phyloP scores from a whole-genome alignment of 1,140 invertebrate genomes.

The Trachymyrmex septentrionalis region DNA sequence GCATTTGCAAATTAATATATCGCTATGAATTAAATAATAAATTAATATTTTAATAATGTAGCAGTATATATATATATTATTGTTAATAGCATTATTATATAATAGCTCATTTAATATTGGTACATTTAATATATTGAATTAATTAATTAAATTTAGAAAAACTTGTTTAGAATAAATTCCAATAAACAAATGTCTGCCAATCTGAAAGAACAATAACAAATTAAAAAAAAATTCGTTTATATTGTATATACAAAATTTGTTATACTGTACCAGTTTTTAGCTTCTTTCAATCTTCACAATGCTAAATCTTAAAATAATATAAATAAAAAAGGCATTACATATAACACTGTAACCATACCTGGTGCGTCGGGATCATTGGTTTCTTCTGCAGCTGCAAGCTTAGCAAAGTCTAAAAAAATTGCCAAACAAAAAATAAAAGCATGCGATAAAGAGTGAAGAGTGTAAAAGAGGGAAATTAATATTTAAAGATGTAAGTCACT shows the following conservation, averaged over 20 bases:
- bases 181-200: slow-evolving; percentile 17
- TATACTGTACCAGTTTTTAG: slow-evolving; percentile 30
- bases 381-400: slow-evolving; percentile 84
- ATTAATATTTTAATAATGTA: slow-evolving; percentile 26
- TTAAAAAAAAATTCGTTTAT: slow-evolving; percentile 21
- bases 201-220: slow-evolving; percentile 38
- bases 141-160: slow-evolving; percentile 18
- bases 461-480: slow-evolving; percentile 64
- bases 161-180: slow-evolving; percentile 14
- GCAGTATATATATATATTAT: slow-evolving; percentile 28
- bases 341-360: slow-evolving; percentile 78
- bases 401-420: slow-evolving; percentile 86
- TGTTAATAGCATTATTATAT: slow-evolving; percentile 27
- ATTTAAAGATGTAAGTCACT: slow-evolving; percentile 48
- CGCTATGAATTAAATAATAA: background rate
- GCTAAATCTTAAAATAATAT: slow-evolving; percentile 26
- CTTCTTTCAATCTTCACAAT: slow-evolving; percentile 23
- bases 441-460: slow-evolving; percentile 80
- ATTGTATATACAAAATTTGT: background rate
- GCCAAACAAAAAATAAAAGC: slow-evolving; percentile 85
- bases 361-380: slow-evolving; percentile 79
- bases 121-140: slow-evolving; percentile 1
- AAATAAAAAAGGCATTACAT: slow-evolving; percentile 8
- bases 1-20: slow-evolving; percentile 22
- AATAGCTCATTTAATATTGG: background rate